A percentile compares a stretch with the other conserved stretches of the same genome.
phyloP scores from a whole-genome alignment of 2,113 vertebrate genomes.

The Pachyramphus minor region DNA sequence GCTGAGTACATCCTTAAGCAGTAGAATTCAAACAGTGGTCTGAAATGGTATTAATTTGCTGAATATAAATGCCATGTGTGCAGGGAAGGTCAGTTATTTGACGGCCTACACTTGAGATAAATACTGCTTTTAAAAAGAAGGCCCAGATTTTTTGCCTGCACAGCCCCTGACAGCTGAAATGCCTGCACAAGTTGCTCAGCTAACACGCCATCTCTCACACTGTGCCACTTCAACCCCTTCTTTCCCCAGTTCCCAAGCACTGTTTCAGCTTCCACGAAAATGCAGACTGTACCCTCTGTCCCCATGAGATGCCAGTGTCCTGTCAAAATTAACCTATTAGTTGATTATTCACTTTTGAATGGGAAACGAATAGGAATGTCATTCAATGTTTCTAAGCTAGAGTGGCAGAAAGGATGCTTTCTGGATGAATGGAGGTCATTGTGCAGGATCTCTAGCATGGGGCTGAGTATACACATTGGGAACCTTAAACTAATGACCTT shows the following conservation, averaged over 20 bases:
- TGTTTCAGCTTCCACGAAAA: background rate
- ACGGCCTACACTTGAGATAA: background rate
- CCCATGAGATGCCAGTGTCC: constrained; percentile 20
- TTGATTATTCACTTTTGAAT: constrained; percentile 35
- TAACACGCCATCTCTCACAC: background rate
- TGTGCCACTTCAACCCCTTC: background rate
- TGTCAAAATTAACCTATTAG: constrained; percentile 42
- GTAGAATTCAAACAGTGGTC: background rate
- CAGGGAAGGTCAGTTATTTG: background rate
- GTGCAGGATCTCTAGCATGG: background rate
- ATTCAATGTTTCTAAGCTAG: background rate
- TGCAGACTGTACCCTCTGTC: background rate
- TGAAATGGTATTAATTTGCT: background rate
- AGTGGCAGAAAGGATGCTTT: constrained; percentile 1
- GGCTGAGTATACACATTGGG: background rate
- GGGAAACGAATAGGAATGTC: background rate
- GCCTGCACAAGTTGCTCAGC: background rate
- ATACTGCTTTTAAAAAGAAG: background rate
- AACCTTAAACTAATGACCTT: background rate
- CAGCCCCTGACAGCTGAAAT: background rate
- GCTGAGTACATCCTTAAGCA: background rate
- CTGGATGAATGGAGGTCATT: background rate
- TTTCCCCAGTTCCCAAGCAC: background rate
- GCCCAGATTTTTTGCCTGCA: background rate
- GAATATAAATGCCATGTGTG: background rate